Percentiles rank a stretch among this genome's conserved stretches.
Conservation (phyloP, 2,888 invertebrate species). For the Perizoma flavofasciatum region DNA sequence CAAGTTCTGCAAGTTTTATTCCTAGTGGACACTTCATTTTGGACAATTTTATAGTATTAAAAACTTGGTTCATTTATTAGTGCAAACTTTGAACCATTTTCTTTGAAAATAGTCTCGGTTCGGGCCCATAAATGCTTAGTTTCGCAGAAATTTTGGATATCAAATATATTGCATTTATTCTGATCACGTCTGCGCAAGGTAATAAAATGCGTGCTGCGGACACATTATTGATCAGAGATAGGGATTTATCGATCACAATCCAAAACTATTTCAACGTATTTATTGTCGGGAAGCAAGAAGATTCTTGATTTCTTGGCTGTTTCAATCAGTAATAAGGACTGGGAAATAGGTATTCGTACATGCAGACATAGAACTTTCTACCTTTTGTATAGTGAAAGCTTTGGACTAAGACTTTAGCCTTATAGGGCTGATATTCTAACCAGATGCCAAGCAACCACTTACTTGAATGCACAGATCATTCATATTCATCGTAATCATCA, state of each 20-base stretch:
- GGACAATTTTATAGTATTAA: no score
- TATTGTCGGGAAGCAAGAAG: not conserved
- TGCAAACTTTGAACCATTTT: no score
- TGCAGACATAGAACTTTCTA: conserved; percentile 10
- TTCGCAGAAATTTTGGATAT: conserved; percentile 29
- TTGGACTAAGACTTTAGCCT: conserved; percentile 4
- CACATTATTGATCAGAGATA: conserved; percentile 40
- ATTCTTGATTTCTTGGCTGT: conserved; percentile 2
- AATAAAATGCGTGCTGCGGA: conserved; percentile 48
- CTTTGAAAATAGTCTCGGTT: no score
- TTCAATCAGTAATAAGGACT: conserved; percentile 6
- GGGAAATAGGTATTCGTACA: not conserved
- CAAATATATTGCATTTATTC: conserved; percentile 40
- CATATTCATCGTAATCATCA: not conserved
- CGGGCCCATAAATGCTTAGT: conserved; percentile 49
- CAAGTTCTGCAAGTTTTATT: no score
- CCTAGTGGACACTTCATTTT: no score
- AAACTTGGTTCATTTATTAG: no score
- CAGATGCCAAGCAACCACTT: conserved; percentile 1
- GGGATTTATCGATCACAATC: conserved; percentile 21
- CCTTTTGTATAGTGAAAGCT: conserved; percentile 16
- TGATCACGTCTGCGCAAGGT: conserved; percentile 46
- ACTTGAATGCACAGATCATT: not conserved
- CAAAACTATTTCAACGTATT: not conserved
- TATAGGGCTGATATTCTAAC: conserved; percentile 5